Percentiles rank a stretch among this genome's conserved stretches.
These are phyloP conservation scores for Shinisaurus crocodilurus DNA, from an alignment of 2,113 vertebrate species.

Conservation along the genomic window DNA sequence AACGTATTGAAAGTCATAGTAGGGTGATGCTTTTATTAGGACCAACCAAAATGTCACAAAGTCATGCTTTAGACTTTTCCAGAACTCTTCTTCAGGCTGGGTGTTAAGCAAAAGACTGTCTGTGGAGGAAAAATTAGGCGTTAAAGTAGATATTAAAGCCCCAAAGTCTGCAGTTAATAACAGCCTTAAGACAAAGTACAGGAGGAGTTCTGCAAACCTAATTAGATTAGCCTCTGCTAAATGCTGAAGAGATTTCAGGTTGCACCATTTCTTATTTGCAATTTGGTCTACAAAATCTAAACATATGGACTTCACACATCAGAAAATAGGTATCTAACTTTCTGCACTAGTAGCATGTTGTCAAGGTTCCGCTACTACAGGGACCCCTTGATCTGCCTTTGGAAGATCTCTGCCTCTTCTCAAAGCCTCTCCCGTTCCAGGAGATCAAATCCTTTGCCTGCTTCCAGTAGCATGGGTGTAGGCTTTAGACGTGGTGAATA, in stretches of 20 bases:
- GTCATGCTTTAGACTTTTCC: neutral
- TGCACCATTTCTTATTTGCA: neutral
- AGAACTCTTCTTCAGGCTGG: neutral
- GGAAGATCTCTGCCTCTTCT: too few species aligned
- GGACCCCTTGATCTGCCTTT: too few species aligned
- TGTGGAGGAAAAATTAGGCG: neutral
- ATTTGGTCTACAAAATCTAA: slow-evolving; percentile 6
- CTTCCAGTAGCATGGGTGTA: too few species aligned
- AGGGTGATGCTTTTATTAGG: too few species aligned
- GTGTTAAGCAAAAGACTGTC: neutral
- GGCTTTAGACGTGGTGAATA: too few species aligned
- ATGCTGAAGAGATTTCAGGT: neutral
- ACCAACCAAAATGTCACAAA: neutral
- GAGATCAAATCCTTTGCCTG: too few species aligned
- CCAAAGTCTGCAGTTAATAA: neutral
- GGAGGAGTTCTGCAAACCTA: neutral
- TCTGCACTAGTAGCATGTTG: neutral
- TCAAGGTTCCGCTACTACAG: too few species aligned
- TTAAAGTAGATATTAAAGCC: neutral
- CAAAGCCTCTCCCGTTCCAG: too few species aligned
- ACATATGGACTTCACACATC: neutral
- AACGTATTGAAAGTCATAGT: neutral
- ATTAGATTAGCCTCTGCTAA: neutral
- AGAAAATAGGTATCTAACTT: neutral
- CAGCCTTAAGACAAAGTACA: neutral